phyloP scores from a whole-genome alignment of 2,888 invertebrate species.

The Megaustenia siamemsis region DNA sequence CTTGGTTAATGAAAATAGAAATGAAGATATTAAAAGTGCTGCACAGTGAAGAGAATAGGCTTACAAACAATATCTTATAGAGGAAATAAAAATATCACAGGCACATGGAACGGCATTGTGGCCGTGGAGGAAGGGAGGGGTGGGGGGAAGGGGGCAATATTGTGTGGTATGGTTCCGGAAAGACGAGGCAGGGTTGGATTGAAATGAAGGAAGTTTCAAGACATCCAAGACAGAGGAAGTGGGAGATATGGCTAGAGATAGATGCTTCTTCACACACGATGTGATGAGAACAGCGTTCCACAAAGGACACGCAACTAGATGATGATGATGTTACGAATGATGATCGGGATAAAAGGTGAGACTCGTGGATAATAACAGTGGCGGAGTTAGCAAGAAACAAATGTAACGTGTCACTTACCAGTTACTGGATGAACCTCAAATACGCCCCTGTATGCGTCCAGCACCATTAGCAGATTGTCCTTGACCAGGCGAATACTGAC shows the following conservation, averaged over 20 bases:
- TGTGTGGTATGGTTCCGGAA: conserved; percentile 2
- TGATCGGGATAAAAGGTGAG: neutral
- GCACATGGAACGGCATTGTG: neutral
- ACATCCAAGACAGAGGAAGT: neutral
- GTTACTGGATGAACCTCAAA: conserved; percentile 39
- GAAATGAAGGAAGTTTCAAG: neutral
- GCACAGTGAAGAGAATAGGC: neutral
- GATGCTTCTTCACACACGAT: too few species aligned
- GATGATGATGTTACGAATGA: neutral
- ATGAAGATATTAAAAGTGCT: neutral
- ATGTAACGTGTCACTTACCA: conserved; percentile 11
- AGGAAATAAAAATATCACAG: too few species aligned
- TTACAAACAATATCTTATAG: neutral
- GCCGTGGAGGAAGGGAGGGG: neutral
- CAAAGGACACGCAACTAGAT: too few species aligned
- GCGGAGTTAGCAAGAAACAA: neutral
- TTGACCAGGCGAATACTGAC: conserved; percentile 19
- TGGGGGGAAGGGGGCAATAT: neutral
- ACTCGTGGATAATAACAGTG: neutral
- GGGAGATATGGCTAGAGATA: too few species aligned
- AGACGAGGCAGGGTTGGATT: neutral
- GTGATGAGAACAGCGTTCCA: too few species aligned
- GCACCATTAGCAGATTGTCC: conserved; percentile 12
- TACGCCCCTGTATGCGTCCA: conserved; percentile 42
- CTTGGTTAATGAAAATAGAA: neutral